Conservation (phyloP, 1,140 invertebrate genomes). For the Heliothis subflexa region DNA sequence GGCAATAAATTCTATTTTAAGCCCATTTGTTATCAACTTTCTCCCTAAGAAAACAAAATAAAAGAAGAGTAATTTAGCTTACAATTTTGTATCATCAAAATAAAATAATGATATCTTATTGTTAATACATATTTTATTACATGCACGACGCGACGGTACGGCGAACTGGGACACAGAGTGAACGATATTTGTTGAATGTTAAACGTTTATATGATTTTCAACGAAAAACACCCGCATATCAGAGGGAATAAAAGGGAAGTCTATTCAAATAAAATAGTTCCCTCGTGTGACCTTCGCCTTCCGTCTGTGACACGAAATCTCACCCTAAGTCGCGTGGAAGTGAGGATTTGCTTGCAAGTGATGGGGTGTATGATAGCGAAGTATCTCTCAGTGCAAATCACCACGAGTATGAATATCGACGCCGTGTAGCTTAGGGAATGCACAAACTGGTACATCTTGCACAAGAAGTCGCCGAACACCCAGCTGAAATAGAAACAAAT, state of each 20-base stretch:
- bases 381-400: conserved; percentile 94
- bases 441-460: conserved; percentile 94
- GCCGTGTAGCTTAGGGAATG: conserved; percentile 93
- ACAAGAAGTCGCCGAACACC: conserved; percentile 92
- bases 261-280: conserved; percentile 29
- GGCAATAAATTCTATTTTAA: too few species aligned
- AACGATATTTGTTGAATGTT: conserved; percentile 16
- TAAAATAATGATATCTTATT: too few species aligned
- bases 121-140: background rate
- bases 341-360: conserved; percentile 92
- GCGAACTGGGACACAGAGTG: background rate
- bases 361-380: conserved; percentile 94
- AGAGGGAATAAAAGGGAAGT: conserved; percentile 1
- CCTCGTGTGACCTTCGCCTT: conserved; percentile 15
- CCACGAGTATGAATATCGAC: conserved; percentile 92
- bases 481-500: conserved; percentile 87
- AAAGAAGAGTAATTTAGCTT: too few species aligned
- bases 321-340: conserved; percentile 89
- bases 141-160: background rate
- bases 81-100: too few species aligned
- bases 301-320: conserved; percentile 63
- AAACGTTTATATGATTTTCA: background rate
- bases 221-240: background rate
- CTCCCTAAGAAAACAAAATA: too few species aligned
- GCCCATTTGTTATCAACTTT: too few species aligned